These are phyloP conservation scores for Dromococcyx pavoninus DNA, from an alignment of 2,797 vertebrate genomes.

Conservation along the genomic window DNA sequence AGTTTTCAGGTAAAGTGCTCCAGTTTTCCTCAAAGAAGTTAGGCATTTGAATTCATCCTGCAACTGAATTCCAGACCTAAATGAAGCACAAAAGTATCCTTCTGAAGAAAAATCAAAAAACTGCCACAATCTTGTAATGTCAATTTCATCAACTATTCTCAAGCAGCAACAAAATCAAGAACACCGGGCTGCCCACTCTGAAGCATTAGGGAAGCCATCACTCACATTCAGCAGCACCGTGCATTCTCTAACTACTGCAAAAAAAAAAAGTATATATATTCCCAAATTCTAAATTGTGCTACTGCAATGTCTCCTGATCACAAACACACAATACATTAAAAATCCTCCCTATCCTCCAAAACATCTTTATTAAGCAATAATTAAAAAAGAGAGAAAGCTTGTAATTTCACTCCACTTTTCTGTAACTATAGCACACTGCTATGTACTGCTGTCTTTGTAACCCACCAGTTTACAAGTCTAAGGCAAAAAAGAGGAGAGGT, in stretches of 20 bases:
- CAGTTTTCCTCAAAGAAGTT: neutral
- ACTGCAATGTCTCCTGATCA: neutral
- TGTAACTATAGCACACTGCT: neutral
- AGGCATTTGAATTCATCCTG: neutral
- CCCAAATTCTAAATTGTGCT: neutral
- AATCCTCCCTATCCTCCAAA: neutral
- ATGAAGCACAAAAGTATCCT: neutral
- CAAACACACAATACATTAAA: fast-evolving
- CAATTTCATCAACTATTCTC: neutral
- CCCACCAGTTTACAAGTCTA: neutral
- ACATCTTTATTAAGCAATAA: neutral
- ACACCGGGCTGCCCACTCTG: neutral
- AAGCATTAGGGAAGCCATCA: neutral
- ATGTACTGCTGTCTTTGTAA: neutral
- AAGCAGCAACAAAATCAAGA: neutral
- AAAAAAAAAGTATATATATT: no score
- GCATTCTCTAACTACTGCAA: neutral
- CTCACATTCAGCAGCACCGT: neutral
- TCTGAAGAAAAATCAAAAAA: neutral
- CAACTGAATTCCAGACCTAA: neutral
- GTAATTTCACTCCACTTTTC: neutral
- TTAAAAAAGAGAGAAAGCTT: neutral
- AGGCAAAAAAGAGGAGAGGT: neutral
- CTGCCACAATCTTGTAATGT: neutral
- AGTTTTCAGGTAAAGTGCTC: neutral